phyloP scores from a whole-genome alignment of 2,888 invertebrate species.

The Bugulina stolonifera region DNA sequence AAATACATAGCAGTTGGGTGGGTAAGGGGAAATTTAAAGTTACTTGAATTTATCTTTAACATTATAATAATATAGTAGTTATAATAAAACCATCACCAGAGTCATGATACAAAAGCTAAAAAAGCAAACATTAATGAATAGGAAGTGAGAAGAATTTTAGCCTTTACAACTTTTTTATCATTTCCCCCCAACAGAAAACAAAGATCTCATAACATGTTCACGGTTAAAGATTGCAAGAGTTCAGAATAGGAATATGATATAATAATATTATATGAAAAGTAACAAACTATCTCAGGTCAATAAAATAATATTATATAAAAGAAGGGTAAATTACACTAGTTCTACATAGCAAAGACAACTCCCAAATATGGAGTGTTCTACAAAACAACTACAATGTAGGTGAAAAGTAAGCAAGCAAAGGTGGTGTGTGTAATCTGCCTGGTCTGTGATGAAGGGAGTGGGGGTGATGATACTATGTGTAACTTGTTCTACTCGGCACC shows the following conservation, averaged over 20 bases:
- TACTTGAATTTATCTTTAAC: no score
- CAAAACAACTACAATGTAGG: no score
- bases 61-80: no score
- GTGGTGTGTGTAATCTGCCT: no score
- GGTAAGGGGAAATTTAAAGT: no score
- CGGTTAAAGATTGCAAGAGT: slow-evolving; percentile 4
- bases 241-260: not conserved
- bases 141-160: not conserved
- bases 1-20: no score
- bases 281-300: no score
- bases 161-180: not conserved
- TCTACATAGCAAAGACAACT: no score
- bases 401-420: not conserved
- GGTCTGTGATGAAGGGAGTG: no score
- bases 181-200: not conserved
- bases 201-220: not conserved
- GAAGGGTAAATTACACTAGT: not conserved
- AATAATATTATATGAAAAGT: not conserved
- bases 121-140: not conserved
- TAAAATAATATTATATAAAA: no score
- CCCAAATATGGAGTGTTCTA: no score
- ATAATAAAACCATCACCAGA: slow-evolving; percentile 25
- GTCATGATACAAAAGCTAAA: slow-evolving; percentile 17
- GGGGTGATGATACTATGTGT: no score
- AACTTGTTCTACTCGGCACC: not conserved